Conservation (phyloP, 2,888 invertebrate species). For the Trypoxylon attenuatum region DNA sequence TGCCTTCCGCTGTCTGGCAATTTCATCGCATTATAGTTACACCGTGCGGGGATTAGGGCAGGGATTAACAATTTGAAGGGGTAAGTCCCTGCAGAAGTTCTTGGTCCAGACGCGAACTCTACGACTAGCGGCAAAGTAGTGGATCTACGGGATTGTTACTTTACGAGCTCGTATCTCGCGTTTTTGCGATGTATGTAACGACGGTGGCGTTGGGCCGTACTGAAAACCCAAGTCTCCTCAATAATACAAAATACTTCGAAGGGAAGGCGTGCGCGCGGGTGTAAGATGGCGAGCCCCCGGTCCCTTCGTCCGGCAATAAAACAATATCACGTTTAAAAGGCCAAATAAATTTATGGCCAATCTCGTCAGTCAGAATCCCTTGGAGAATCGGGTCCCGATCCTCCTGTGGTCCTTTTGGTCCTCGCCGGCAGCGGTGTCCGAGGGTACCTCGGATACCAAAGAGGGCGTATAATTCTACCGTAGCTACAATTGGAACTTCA, state of each 20-base stretch:
- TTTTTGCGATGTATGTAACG: constrained; percentile 9
- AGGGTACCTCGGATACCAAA: too few relatives aligned
- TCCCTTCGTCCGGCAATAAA: constrained; percentile 65
- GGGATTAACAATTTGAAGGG: background rate
- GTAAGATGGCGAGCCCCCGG: constrained; percentile 36
- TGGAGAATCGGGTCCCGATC: constrained; percentile 19
- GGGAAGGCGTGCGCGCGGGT: background rate
- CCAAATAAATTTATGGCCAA: constrained; percentile 71
- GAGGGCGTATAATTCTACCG: too few relatives aligned
- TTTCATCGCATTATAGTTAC: background rate
- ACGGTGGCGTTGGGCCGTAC: background rate
- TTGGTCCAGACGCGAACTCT: background rate
- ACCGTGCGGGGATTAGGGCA: background rate
- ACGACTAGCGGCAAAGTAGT: constrained; percentile 29
- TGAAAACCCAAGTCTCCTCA: background rate
- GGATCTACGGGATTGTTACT: constrained; percentile 14
- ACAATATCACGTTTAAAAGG: constrained; percentile 67
- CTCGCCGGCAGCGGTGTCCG: background rate
- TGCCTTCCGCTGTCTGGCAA: background rate
- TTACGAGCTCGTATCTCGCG: constrained; percentile 37
- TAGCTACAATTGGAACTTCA: constrained; percentile 57
- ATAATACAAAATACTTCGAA: constrained; percentile 12
- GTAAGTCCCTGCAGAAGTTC: constrained; percentile 1
- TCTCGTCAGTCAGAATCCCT: constrained; percentile 62
- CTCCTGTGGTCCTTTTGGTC: background rate